phyloP scores from a whole-genome alignment of 30 jellyfish, hydroid and myxozoan genomes.

The Aurelia sp. region DNA sequence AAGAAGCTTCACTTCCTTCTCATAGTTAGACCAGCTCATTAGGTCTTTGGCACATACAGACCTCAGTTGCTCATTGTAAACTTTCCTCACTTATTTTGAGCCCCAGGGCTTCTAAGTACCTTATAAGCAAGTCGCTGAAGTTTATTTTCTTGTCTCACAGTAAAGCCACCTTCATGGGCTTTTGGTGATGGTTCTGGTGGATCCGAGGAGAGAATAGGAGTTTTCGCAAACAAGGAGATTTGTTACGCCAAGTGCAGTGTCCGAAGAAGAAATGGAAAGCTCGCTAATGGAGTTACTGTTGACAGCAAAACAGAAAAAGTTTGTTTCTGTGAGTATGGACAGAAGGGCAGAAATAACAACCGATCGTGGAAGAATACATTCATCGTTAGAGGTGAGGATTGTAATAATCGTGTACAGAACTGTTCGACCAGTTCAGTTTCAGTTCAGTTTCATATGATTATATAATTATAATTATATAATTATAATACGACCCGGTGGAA shows the following conservation, averaged over 20 bases:
- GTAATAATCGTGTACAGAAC: no score
- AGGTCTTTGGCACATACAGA: no score
- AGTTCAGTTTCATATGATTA: no score
- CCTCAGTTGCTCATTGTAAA: no score
- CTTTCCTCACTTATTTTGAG: no score
- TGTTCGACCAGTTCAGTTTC: no score
- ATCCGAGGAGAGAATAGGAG: conserved; percentile 46
- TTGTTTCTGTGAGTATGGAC: conserved; percentile 66
- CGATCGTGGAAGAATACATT: conserved; percentile 50
- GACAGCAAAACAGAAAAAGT: conserved; percentile 36
- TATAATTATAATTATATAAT: no score
- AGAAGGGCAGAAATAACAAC: conserved; percentile 40
- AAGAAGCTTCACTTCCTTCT: no score
- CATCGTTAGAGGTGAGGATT: conserved; percentile 43
- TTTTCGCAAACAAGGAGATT: conserved; percentile 51
- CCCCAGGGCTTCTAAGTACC: no score
- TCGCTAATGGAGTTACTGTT: conserved; percentile 68
- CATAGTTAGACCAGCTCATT: no score
- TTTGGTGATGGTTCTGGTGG: conserved; percentile 73
- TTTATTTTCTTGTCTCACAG: not conserved
- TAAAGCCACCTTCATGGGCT: conserved; percentile 44
- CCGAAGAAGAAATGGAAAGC: conserved; percentile 39
- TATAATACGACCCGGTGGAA: no score
- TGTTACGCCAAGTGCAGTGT: conserved; percentile 62
- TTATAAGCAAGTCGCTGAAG: no score